Conservation (phyloP, 2,888 invertebrate species). For the Drosophila histrio region DNA sequence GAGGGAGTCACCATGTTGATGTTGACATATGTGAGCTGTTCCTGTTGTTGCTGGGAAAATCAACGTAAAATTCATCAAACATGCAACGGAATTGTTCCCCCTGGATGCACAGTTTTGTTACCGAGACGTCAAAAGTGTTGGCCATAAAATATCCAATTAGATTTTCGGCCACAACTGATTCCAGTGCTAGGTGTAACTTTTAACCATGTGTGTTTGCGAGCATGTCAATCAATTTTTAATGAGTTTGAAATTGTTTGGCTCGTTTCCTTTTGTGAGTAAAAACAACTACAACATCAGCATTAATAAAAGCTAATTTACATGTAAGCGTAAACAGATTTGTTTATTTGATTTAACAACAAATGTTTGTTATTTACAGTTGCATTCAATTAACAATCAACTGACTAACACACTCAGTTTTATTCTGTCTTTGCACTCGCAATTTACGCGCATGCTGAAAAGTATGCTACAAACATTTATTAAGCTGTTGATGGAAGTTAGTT, state of each 20-base stretch:
- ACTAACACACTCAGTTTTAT: not conserved
- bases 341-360: not conserved
- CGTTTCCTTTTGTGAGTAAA: slow-evolving; percentile 25
- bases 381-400: not conserved
- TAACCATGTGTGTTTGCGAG: slow-evolving; percentile 22
- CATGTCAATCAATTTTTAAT: slow-evolving; percentile 81
- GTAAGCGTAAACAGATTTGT: not conserved
- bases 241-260: slow-evolving; percentile 78
- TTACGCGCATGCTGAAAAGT: not conserved
- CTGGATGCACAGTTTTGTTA: slow-evolving; percentile 33
- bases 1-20: slow-evolving; percentile 36
- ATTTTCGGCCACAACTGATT: slow-evolving; percentile 64
- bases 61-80: slow-evolving; percentile 70
- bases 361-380: not conserved
- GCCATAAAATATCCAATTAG: slow-evolving; percentile 79
- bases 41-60: slow-evolving; percentile 20
- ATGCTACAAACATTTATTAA: too few relatives aligned
- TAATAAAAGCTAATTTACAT: slow-evolving; percentile 41
- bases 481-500: not conserved
- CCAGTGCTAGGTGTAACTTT: slow-evolving; percentile 38
- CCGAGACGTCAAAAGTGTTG: slow-evolving; percentile 68
- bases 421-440: not conserved
- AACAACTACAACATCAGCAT: slow-evolving; percentile 2
- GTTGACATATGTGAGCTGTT: slow-evolving; percentile 58
- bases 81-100: slow-evolving; percentile 75